Base-by-base conservation (phyloP, 2,888 invertebrate genomes). In the Agrotis puta region DNA sequence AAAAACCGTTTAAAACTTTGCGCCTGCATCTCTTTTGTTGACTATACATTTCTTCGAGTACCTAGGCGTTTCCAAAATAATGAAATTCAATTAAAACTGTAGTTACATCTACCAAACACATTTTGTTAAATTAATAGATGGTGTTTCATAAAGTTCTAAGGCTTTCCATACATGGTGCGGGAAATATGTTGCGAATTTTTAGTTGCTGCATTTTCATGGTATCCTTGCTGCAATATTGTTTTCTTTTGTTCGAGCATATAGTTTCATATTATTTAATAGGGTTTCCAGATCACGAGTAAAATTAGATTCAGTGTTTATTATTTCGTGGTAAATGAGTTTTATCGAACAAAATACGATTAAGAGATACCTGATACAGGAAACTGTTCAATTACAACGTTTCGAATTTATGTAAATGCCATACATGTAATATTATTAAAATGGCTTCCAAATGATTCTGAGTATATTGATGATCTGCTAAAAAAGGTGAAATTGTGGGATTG, bases 61-160 rank as follows among this genome's bases (percentile, higher is more conserved):
- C 5, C 0, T 27, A n/a, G 2, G 1, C 22, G 18, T 27, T 11
- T 16, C 2, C 16, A 4, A 51, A 51, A 51, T 24, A 2, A 7
- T 53, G 7, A 6, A 16, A 2, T 24, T 54, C 4, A 18, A 27
- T 18, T 4, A 18, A 56, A 27, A 20, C 1, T 20, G 50, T n/a
- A 11, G 11, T n/a, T 50, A 7, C 1, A 13, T 20, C 20, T 20
- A 50, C 48, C 11, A 56, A 33, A 33, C n/a, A 33, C n/a, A 56
- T 13, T 83, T 67, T 79, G 74, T 80, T 74, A 78, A 82, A 76
- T 70, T 82, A 83, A 82, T 84, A 79, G 81, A 78, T 81, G 77
- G 62, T 77, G 69, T 81, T 85, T 69, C 65, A 81, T 76, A 80
- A 80, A 58, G 47, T 64, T 62, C 5, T 48, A 24, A 51, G 73